Evolutionary conservation across 1,140 invertebrate genomes (phyloP), one percentile per base, ranked within the genome.

Genomic region (Dendrolimus punctatus): DNA sequence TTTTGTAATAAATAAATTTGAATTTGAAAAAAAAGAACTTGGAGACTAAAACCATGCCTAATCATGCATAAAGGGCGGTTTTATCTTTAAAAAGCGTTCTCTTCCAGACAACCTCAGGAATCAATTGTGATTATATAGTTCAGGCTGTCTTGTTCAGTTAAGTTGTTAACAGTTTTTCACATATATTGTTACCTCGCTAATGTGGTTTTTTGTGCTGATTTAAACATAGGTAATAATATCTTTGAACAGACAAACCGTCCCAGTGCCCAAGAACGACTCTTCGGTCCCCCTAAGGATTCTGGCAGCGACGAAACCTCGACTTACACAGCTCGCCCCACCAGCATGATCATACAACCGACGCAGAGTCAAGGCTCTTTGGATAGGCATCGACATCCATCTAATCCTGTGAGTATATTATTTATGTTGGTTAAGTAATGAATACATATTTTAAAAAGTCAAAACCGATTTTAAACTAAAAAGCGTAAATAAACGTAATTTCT

Each of bases 241-340:
- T 45, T 53, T 6, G 38, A 39, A 4, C 44, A 65, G 40, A 64
- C 72, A 54, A 69, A 64, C 50, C 81, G 86, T 7, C 85, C 83
- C 7, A 87, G 83, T 56, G 91, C 91, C 0, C 90, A 91, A 62
- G 91, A 92, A 66, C 75, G 91, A 51, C 66, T 92, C 5, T 92
- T 92, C 76, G 91, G 90, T 6, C 85, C 85, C 4, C 62, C 76
- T 5, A 81, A 82, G 46, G 83, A 85, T 5, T 57, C 48, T 0
- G 72, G 68, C 8, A 72, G 61, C 8, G 73, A 78, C 8, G 79
- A 81, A 8, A 62, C 62, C 0, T 62, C 72, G 0, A 76, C 76
- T 4, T 79, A 79, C 66, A 73, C 71, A 5, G 71, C 73, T 4
- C 65, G 80, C 0, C 80, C 81, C 0, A 72, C 72, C 7, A 72